Evolutionary conservation across 2,888 invertebrate genomes (phyloP).

Genomic region (Netelia melanura): DNA sequence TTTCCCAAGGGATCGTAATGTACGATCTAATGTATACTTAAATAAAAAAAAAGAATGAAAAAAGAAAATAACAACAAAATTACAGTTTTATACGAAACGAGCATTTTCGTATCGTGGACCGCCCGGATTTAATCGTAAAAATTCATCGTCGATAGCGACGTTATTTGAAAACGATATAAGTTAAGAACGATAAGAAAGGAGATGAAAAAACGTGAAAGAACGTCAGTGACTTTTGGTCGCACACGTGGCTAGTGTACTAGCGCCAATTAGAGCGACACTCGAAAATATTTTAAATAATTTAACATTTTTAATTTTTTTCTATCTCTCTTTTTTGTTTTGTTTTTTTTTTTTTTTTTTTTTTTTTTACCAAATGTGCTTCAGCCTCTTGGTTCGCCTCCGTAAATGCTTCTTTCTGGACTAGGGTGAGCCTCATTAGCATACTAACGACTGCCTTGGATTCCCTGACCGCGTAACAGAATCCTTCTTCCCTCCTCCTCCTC

Average conservation of each 20-base stretch:
- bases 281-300: slow-evolving; percentile 81
- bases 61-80: slow-evolving; percentile 11
- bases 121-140: slow-evolving; percentile 65
- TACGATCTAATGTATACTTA: slow-evolving; percentile 34
- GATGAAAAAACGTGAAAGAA: slow-evolving; percentile 23
- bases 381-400: background rate
- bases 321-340: slow-evolving; percentile 20
- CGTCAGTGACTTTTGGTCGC: slow-evolving; percentile 23
- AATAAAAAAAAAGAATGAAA: slow-evolving; percentile 1
- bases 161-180: slow-evolving; percentile 54
- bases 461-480: slow-evolving; percentile 75
- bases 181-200: background rate
- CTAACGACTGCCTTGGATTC: slow-evolving; percentile 82
- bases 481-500: slow-evolving; percentile 40
- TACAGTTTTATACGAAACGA: slow-evolving; percentile 15
- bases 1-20: slow-evolving; percentile 42
- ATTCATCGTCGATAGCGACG: slow-evolving; percentile 59
- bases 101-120: slow-evolving; percentile 43
- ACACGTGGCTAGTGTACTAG: slow-evolving; percentile 73
- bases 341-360: slow-evolving; percentile 17
- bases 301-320: slow-evolving; percentile 58
- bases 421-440: slow-evolving; percentile 81
- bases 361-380: background rate
- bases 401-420: slow-evolving; percentile 28
- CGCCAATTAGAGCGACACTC: slow-evolving; percentile 69